phyloP scores from a whole-genome alignment of 2,888 invertebrate genomes.

The Dicroscelio sp. region DNA sequence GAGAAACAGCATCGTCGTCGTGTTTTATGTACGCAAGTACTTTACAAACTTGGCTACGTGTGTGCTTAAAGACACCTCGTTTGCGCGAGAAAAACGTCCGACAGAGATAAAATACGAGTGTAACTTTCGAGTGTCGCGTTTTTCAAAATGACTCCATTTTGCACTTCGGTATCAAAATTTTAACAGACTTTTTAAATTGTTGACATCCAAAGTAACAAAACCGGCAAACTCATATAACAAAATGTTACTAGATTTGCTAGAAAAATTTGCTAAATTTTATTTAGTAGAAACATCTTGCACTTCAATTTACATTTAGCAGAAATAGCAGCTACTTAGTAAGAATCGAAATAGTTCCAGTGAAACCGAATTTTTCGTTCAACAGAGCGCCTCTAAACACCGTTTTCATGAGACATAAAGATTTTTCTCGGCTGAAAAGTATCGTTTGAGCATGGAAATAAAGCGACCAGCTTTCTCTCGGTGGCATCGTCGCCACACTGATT shows the following conservation, averaged over 20 bases:
- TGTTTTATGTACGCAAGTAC: conserved; percentile 54
- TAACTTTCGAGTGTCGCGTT: conserved; percentile 24
- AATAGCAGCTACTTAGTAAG: neutral
- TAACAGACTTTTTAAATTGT: too few species aligned
- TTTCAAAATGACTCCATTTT: conserved; percentile 42
- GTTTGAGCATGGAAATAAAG: conserved; percentile 65
- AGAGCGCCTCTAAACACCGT: conserved; percentile 15
- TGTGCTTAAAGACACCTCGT: conserved; percentile 37
- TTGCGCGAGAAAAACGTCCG: conserved; percentile 26
- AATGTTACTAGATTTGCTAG: too few species aligned
- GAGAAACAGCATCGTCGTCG: conserved; percentile 35
- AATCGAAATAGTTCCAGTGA: conserved; percentile 13
- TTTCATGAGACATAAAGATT: conserved; percentile 48
- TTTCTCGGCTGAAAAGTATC: conserved; percentile 61
- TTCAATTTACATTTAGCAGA: neutral
- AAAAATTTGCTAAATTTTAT: too few species aligned
- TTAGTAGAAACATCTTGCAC: too few species aligned
- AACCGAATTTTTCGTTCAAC: conserved; percentile 33
- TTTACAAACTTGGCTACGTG: conserved; percentile 33
- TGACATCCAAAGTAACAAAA: too few species aligned
- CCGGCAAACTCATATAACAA: too few species aligned
- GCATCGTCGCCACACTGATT: conserved; percentile 72
- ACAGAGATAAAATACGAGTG: conserved; percentile 28
- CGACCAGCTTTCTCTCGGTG: conserved; percentile 72
- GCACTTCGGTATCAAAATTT: neutral